Base-by-base conservation (phyloP, 2,113 vertebrate species). In the Alaudala cheleensis region DNA sequence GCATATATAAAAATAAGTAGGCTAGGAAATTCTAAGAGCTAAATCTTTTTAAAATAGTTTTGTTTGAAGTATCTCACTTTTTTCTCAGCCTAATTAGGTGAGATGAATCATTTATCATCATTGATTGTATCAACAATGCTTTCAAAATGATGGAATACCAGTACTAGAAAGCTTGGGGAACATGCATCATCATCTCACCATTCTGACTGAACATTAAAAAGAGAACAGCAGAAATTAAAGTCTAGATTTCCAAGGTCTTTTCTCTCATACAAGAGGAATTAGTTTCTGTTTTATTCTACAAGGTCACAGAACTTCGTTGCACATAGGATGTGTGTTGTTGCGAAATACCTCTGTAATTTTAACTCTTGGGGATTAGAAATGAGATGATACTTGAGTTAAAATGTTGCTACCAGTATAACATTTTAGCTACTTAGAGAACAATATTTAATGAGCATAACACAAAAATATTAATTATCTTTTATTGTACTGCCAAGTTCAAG, bases 21-120 rank as follows among this genome's bases (percentile, higher is more conserved):
- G 11, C 2, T 44, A 31, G 12, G 33, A 79, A 88, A 67, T 11
- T 47, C 23, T 62, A 78, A 67, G 5, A 31, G 34, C 31, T 62
- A 80, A 93, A 67, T 79, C 5, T 20, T 47, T 71, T 72, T 3
- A 44, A 84, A 87, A 91, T 37, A 79, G 14, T 76, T 94, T 86
- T 87, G 6, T 92, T 92, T 91, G 34, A 81, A 96, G 45, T 61
- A 56, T 85, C 29, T 96, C 34, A 80, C 19, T 90, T 91, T 79
- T 86, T 93, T 26, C 34, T 80, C 22, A 29, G 5, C 40, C 31
- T 93, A 91, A 93, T 97, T 96, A 95, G 80, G 85, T 92, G 65
- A 96, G 81, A 88, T 88, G 78, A 92, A 95, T 94, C 92, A 97
- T 97, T 97, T 96, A 92, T 96, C 93, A 91, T 94, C 87, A 92